phyloP scores from a whole-genome alignment of 2,113 vertebrate genomes.

The Tyto alba region DNA sequence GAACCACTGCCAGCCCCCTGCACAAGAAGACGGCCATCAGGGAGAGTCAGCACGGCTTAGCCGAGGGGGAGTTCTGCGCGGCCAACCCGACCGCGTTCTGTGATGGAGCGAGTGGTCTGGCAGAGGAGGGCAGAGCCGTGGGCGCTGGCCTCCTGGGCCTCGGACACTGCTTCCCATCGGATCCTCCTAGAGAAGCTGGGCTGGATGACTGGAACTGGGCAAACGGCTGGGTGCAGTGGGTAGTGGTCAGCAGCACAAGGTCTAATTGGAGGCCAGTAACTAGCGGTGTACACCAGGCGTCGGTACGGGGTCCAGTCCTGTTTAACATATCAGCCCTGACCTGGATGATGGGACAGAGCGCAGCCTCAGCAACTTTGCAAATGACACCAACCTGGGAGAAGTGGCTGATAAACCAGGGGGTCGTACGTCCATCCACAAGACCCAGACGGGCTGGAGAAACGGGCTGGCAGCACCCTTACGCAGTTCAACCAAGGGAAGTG shows the following conservation, averaged over 20 bases:
- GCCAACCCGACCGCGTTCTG: fast-evolving
- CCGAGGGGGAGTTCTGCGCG: background rate
- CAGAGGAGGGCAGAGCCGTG: background rate
- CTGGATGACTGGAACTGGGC: background rate
- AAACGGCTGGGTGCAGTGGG: background rate
- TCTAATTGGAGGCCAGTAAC: background rate
- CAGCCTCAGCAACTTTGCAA: background rate
- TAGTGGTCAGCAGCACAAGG: background rate
- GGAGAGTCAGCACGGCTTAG: background rate
- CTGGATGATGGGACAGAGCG: background rate
- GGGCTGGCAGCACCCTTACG: background rate
- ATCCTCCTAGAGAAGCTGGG: background rate
- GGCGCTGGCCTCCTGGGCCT: background rate
- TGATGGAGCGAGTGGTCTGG: background rate
- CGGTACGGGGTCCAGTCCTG: background rate
- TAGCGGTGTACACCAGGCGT: too few species aligned
- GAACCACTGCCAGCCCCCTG: background rate
- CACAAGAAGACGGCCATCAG: background rate
- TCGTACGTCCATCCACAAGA: background rate
- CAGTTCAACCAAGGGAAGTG: background rate
- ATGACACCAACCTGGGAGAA: background rate
- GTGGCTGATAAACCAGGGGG: background rate
- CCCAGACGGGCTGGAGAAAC: background rate
- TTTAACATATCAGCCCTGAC: background rate
- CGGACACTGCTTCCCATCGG: background rate